phyloP scores from a whole-genome alignment of 2,888 invertebrate genomes.

The Orthosia incerta region DNA sequence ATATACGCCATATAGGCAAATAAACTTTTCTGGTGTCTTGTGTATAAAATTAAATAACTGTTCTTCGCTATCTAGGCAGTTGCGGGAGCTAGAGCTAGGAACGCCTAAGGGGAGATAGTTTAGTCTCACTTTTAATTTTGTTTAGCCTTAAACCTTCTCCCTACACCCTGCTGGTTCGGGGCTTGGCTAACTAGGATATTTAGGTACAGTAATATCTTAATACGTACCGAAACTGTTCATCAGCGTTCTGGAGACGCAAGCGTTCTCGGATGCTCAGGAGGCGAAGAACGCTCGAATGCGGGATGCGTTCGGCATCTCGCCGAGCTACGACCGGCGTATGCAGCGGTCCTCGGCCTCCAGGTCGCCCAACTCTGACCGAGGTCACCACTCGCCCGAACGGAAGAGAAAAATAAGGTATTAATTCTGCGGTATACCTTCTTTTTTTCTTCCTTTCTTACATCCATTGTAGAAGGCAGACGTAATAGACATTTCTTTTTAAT shows the following conservation, averaged over 20 bases:
- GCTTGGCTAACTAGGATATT: slow-evolving; percentile 10
- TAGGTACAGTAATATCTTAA: slow-evolving; percentile 25
- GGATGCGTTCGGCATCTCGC: slow-evolving; percentile 46
- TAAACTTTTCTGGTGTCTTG: not conserved
- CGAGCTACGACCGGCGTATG: slow-evolving; percentile 41
- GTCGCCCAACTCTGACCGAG: slow-evolving; percentile 27
- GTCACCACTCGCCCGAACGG: slow-evolving; percentile 8
- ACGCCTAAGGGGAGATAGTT: slow-evolving; percentile 2
- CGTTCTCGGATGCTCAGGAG: slow-evolving; percentile 49
- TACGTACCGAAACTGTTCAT: slow-evolving; percentile 27
- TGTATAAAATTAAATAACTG: not conserved
- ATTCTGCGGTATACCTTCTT: slow-evolving; percentile 36
- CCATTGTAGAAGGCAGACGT: slow-evolving; percentile 25
- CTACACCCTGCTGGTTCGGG: not conserved
- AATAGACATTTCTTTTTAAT: slow-evolving; percentile 8
- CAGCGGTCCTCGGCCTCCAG: slow-evolving; percentile 18
- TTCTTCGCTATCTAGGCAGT: not conserved
- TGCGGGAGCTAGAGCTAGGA: not conserved
- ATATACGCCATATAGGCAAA: not conserved
- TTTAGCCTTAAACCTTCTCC: not conserved
- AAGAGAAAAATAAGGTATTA: slow-evolving; percentile 44
- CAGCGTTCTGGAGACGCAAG: slow-evolving; percentile 44
- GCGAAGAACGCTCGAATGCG: slow-evolving; percentile 50
- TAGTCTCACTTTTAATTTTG: not conserved
- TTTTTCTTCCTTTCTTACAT: slow-evolving; percentile 31